These are phyloP conservation scores for Spea hammondii DNA, from an alignment of 2,797 vertebrate species.

Conservation along the genomic window DNA sequence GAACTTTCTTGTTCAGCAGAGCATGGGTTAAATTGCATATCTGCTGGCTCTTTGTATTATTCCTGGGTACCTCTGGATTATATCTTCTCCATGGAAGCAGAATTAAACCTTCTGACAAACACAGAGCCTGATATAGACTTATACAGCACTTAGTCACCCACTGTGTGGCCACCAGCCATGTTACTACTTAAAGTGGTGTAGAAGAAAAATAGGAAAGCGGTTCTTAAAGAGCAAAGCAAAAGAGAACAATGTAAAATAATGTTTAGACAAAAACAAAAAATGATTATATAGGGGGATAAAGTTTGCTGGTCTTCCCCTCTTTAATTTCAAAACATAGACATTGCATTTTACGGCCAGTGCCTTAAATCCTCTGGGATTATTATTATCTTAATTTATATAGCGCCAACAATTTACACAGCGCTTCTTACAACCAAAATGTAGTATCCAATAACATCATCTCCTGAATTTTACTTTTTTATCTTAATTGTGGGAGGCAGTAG, in stretches of 20 bases:
- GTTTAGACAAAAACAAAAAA: not conserved
- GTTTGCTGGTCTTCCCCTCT: too few relatives aligned
- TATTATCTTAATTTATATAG: too few relatives aligned
- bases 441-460: too few relatives aligned
- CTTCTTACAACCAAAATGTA: too few relatives aligned
- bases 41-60: constrained; percentile 34
- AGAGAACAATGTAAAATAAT: not conserved
- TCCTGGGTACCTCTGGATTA: constrained; percentile 44
- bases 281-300: not conserved
- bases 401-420: too few relatives aligned
- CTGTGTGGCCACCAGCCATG: constrained; percentile 1
- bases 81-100: constrained; percentile 20
- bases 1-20: not conserved
- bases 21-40: constrained; percentile 14
- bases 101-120: constrained; percentile 23
- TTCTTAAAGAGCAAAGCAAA: not conserved
- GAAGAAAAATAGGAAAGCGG: not conserved
- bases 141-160: constrained; percentile 17
- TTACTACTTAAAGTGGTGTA: not conserved
- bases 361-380: too few relatives aligned
- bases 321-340: too few relatives aligned
- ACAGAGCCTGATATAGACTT: constrained; percentile 39
- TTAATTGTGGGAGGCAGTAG: too few relatives aligned
- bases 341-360: too few relatives aligned
- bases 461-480: too few relatives aligned